A percentile compares a stretch with the other conserved stretches of the same genome.
These are phyloP conservation scores for Popillia japonica DNA, from an alignment of 1,140 invertebrate species.

Conservation along the genomic window DNA sequence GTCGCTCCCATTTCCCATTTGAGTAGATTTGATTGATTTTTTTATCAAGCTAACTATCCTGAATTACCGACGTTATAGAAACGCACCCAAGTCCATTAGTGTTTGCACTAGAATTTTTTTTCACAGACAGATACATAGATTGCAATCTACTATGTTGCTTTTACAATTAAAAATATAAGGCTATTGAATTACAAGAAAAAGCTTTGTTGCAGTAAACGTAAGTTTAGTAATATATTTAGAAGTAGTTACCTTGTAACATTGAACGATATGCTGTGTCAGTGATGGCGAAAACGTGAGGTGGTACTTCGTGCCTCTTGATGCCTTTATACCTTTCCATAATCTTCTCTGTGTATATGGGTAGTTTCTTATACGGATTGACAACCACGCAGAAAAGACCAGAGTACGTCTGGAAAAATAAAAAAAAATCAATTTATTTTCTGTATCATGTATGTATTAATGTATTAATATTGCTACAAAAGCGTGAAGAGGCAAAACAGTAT, in stretches of 20 bases:
- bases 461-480: too few species aligned
- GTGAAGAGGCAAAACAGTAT: too few species aligned
- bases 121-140: too few species aligned
- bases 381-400: constrained; percentile 99
- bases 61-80: background rate
- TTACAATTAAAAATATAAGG: too few species aligned
- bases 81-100: background rate
- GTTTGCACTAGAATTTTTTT: background rate
- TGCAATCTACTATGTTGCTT: too few species aligned
- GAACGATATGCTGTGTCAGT: constrained; percentile 98
- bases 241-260: constrained; percentile 94
- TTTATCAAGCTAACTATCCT: background rate
- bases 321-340: constrained; percentile 99
- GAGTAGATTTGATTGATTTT: background rate
- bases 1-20: constrained; percentile 9
- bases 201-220: background rate
- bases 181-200: too few species aligned
- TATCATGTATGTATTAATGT: too few species aligned
- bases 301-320: constrained; percentile 98
- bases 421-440: constrained; percentile 35
- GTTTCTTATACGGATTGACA: constrained; percentile 98
- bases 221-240: background rate
- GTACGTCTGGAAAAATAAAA: constrained; percentile 86
- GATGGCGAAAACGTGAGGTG: constrained; percentile 99
- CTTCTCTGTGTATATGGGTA: constrained; percentile 99